These are phyloP conservation scores for Manacus vitellinus DNA, from an alignment of 2,113 vertebrate species.

Conservation along the genomic window DNA sequence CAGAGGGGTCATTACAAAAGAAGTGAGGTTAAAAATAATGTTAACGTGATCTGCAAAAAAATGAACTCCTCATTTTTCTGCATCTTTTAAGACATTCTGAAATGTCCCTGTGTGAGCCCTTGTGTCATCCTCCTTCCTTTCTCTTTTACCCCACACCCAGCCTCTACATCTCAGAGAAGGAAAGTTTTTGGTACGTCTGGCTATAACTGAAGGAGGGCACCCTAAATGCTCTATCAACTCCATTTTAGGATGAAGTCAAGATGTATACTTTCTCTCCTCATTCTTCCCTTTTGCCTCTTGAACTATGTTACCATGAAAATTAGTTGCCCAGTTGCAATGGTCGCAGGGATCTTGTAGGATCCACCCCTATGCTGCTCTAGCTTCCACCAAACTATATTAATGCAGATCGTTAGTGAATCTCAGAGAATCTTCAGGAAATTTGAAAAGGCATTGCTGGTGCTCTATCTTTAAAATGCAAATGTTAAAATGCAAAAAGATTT, in stretches of 20 bases:
- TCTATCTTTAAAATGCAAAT: neutral
- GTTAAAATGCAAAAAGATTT: neutral
- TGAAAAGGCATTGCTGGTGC: neutral
- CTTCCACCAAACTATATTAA: neutral
- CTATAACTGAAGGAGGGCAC: neutral
- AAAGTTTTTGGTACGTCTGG: neutral
- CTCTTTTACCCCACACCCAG: neutral
- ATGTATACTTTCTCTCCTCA: neutral
- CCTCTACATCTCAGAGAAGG: neutral
- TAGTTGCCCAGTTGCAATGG: neutral
- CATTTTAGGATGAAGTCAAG: neutral
- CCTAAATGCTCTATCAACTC: neutral
- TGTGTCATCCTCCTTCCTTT: neutral
- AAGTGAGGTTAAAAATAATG: conserved; percentile 48
- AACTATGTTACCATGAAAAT: neutral
- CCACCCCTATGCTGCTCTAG: neutral
- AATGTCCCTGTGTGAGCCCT: neutral
- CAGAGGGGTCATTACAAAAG: conserved; percentile 44
- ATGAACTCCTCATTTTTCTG: conserved; percentile 4
- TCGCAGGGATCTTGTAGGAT: neutral
- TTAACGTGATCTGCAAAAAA: conserved; percentile 18
- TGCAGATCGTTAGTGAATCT: neutral
- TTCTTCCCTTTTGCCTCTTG: neutral
- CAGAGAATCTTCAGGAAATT: neutral
- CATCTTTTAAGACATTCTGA: conserved; percentile 14